phyloP scores from a whole-genome alignment of 2,888 invertebrate species.

The Pristionchus exspectatus region DNA sequence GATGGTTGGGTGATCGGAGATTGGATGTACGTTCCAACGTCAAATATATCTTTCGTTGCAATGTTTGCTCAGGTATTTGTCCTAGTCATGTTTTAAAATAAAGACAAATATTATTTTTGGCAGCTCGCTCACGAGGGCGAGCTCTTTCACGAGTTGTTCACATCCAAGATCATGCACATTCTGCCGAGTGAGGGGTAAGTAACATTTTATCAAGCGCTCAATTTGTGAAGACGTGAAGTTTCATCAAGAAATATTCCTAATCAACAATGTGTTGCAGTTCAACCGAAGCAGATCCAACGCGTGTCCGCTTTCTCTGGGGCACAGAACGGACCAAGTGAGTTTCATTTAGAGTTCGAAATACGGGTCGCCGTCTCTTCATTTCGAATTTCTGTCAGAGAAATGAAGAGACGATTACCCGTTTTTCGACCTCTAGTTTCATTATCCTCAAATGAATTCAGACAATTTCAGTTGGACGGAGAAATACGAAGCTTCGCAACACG shows the following conservation, averaged over 20 bases:
- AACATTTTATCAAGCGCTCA: background rate
- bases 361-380: too few species aligned
- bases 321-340: background rate
- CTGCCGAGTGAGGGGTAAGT: background rate
- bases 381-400: too few species aligned
- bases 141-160: background rate
- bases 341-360: too few species aligned
- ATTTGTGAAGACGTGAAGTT: background rate
- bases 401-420: too few species aligned
- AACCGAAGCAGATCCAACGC: background rate
- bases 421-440: too few species aligned
- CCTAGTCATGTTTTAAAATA: background rate
- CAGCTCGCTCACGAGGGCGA: background rate
- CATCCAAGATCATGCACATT: background rate
- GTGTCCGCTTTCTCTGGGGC: background rate
- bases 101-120: background rate
- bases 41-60: background rate
- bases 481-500: background rate
- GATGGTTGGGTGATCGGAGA: slow-evolving; percentile 13
- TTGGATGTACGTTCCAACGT: background rate
- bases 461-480: background rate
- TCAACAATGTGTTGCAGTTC: background rate
- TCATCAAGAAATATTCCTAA: background rate
- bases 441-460: background rate
- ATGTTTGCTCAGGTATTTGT: slow-evolving; percentile 13